Base-by-base conservation (phyloP, 2,113 vertebrate genomes). In the Engraulis encrasicolus region DNA sequence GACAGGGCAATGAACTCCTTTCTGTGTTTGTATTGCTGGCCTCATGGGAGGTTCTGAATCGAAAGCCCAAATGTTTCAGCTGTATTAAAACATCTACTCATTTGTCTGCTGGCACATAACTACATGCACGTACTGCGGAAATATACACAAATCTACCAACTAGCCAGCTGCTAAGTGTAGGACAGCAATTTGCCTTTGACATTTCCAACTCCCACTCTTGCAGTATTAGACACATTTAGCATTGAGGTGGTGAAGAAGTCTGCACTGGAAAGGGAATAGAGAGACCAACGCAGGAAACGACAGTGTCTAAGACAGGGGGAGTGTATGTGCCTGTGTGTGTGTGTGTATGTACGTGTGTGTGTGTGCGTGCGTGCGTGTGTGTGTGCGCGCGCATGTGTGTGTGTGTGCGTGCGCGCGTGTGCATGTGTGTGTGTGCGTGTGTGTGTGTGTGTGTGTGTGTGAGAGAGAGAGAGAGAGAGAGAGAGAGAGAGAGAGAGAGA, bases 161-260 rank as follows among this genome's bases (percentile, higher is more conserved):
- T 74, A 74, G 66, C 66, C 66, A 74, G 66, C 66, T 34, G 27
- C 50, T 83, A 52, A 34, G 50, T 83, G 18, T 71, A 48, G 20
- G n/a, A 79, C 20, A 50, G 58, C 50, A 79, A 74, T 83, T 58
- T 85, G 52, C 82, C 71, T 50, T 80, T 0, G 6, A 38, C 31
- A 61, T 74, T 54, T n/a, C 40, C n/a, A 23, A 31, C 71, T 38
- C 23, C 54, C n/a, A 14, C 50, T 74, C 17, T 31, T 31, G 1
- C 6, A 18, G 38, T 48, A 37, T 71, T 80, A 71, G 78, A 80
- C 80, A 86, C 77, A 48, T 79, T 74, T 84, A 45, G 61, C 36
- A 40, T 15, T 14, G 50, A 17, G 36, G 34, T 83, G 78, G 15
- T 82, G 52, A 50, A 82, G 31, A 36, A 82, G 78, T 84, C 19